Percentiles rank a stretch among this genome's conserved stretches.
These are phyloP conservation scores for Oxyteleia sp. DNA, from an alignment of 2,888 invertebrate genomes.

Conservation along the genomic window DNA sequence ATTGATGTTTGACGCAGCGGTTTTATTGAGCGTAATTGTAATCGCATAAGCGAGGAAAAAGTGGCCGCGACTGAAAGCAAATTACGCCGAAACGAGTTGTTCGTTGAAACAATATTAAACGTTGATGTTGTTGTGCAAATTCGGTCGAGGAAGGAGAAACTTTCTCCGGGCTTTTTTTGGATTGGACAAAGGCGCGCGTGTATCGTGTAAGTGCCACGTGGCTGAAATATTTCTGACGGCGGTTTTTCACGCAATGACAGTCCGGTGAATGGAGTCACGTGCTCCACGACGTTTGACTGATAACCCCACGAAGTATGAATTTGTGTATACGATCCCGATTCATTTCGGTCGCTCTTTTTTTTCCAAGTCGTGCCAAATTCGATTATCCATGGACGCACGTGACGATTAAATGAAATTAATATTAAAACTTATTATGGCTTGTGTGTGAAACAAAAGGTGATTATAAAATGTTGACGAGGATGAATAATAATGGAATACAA, in stretches of 20 bases:
- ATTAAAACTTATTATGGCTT: constrained; percentile 3
- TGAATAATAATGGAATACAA: no score
- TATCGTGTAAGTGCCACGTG: constrained; percentile 78
- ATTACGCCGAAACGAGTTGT: constrained; percentile 33
- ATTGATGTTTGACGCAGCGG: constrained; percentile 51
- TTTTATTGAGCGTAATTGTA: constrained; percentile 34
- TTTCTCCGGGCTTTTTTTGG: constrained; percentile 36
- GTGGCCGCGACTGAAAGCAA: not conserved
- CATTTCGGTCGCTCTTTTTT: constrained; percentile 53
- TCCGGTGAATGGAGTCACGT: constrained; percentile 86
- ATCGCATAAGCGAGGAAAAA: constrained; percentile 13
- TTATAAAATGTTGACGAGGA: no score
- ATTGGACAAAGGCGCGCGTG: constrained; percentile 54
- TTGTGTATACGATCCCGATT: constrained; percentile 80
- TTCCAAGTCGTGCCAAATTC: constrained; percentile 54
- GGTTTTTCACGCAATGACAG: constrained; percentile 87
- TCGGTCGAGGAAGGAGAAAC: constrained; percentile 17
- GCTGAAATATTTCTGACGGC: constrained; percentile 81
- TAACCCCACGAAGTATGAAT: constrained; percentile 81
- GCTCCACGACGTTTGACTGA: constrained; percentile 84
- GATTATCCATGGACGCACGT: constrained; percentile 65
- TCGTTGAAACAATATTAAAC: not conserved
- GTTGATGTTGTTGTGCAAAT: constrained; percentile 24
- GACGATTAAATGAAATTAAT: constrained; percentile 51
- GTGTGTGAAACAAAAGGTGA: constrained; percentile 13